A percentile compares a stretch with the other conserved stretches of the same genome.
These are phyloP conservation scores for Cinclus mexicanus DNA, from an alignment of 2,113 vertebrate genomes.

Conservation along the genomic window DNA sequence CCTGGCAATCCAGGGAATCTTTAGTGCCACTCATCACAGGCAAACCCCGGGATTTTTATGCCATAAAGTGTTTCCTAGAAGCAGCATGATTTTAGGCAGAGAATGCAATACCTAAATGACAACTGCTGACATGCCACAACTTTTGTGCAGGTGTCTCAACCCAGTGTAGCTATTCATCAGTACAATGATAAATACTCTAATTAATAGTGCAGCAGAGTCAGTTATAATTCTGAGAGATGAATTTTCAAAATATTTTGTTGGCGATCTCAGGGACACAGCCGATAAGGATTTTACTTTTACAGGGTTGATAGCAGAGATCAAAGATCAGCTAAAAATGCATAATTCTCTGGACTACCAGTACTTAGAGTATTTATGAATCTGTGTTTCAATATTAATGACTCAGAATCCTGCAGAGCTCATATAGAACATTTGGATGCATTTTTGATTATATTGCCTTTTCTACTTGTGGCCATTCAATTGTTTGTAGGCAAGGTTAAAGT, in stretches of 20 bases:
- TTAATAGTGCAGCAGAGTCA: not conserved
- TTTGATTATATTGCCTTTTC: not conserved
- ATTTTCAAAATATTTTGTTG: not conserved
- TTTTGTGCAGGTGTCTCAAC: not conserved
- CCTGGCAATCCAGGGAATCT: not conserved
- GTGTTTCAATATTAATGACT: not conserved
- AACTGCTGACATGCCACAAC: not conserved
- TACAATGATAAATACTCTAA: not conserved
- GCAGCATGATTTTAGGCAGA: not conserved
- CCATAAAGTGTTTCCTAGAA: not conserved
- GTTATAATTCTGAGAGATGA: not conserved
- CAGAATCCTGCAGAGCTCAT: not conserved
- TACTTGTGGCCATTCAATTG: not conserved
- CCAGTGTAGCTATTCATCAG: not conserved
- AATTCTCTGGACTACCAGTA: not conserved
- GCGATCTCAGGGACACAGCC: not conserved
- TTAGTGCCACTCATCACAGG: not conserved
- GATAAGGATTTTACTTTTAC: not conserved
- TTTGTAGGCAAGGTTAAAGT: not conserved
- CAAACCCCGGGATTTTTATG: not conserved
- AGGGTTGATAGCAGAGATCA: not conserved
- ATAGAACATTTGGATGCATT: not conserved
- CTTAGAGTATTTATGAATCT: not conserved
- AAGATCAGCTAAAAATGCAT: not conserved
- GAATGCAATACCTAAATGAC: not conserved